Evolutionary conservation across 2,113 vertebrate genomes (phyloP).

Genomic region (Mesoclemmys tuberculata): DNA sequence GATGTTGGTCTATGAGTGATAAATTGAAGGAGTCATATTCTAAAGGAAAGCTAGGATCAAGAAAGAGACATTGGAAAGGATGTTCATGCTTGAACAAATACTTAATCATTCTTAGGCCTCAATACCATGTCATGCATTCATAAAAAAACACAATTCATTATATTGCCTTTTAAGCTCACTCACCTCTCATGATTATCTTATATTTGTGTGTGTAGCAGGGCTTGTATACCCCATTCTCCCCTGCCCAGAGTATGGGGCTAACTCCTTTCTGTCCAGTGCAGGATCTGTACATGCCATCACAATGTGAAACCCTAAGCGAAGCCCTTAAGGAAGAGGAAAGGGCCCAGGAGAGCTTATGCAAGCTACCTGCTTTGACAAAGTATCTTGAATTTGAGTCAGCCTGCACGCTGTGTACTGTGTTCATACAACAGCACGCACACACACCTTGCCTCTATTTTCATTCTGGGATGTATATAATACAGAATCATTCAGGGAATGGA

Average conservation of each 20-base stretch:
- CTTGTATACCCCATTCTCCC: too few species aligned
- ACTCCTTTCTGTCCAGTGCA: too few species aligned
- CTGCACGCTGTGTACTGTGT: not conserved
- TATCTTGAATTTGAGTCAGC: not conserved
- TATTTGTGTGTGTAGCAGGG: not conserved
- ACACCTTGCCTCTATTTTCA: rapidly evolving
- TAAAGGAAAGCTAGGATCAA: not conserved
- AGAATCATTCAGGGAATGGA: not conserved
- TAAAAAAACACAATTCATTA: not conserved
- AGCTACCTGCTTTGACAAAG: not conserved
- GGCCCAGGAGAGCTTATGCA: not conserved
- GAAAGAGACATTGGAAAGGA: not conserved
- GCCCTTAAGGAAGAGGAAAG: not conserved
- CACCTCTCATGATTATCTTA: not conserved
- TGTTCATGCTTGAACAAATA: not conserved
- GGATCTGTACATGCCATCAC: too few species aligned
- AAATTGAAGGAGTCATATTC: not conserved
- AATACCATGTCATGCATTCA: not conserved
- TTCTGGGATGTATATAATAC: not conserved
- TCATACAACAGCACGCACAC: rapidly evolving
- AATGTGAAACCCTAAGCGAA: not conserved
- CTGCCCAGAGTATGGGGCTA: too few species aligned
- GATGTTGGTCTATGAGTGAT: not conserved
- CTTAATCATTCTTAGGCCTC: not conserved
- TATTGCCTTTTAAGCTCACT: not conserved